Conservation (phyloP, 2,113 vertebrate genomes). For the Paramisgurnus dabryanus region DNA sequence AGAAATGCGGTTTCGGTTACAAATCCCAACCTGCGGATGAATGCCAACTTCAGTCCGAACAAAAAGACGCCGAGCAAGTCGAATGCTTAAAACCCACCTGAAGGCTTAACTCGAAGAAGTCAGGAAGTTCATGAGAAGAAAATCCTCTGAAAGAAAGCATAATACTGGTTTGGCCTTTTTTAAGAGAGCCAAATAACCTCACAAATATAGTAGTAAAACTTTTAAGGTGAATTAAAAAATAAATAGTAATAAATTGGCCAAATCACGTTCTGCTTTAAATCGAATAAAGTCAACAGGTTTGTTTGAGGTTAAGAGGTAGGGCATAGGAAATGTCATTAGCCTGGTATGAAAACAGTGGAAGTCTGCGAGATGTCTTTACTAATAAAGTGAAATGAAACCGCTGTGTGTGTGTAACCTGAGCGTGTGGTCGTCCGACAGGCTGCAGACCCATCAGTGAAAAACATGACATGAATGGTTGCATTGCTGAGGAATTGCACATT, state of each 20-base stretch:
- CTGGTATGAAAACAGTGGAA: too few relatives aligned
- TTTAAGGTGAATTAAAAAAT: too few relatives aligned
- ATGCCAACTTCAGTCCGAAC: background rate
- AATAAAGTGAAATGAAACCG: background rate
- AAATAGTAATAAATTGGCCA: too few relatives aligned
- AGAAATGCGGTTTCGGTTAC: too few relatives aligned
- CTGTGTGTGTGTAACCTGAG: constrained; percentile 44
- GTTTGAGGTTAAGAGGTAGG: too few relatives aligned
- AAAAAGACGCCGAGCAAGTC: background rate
- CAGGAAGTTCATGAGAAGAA: background rate
- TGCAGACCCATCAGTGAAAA: constrained; percentile 29
- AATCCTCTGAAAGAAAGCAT: background rate
- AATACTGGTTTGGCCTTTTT: background rate
- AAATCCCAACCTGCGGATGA: background rate
- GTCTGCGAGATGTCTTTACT: too few relatives aligned
- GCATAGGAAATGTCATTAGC: too few relatives aligned
- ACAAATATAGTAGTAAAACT: too few relatives aligned
- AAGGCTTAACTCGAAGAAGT: background rate
- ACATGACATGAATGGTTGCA: constrained; percentile 57
- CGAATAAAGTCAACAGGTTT: too few relatives aligned
- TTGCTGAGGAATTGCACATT: constrained; percentile 39
- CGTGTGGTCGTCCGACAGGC: constrained; percentile 29
- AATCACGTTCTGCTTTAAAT: too few relatives aligned
- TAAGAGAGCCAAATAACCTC: too few relatives aligned
- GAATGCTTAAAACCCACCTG: background rate